Conservation (phyloP, 2,113 vertebrate genomes). For the Ptyas mucosa region DNA sequence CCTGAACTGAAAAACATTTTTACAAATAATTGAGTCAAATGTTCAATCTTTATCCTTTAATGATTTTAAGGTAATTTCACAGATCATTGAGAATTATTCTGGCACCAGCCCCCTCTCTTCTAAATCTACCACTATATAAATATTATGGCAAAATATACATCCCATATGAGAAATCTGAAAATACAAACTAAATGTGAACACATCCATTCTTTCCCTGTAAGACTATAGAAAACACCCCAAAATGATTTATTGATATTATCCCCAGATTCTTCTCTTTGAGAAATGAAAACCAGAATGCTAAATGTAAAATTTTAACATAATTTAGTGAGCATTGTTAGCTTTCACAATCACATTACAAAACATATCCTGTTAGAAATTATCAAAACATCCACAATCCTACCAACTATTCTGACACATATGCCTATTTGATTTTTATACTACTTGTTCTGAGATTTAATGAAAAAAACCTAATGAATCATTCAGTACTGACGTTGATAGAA, state of each 20-base stretch:
- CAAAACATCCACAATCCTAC: not conserved
- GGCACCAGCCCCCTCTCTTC: not conserved
- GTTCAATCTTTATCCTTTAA: not conserved
- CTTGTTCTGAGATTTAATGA: rapidly evolving
- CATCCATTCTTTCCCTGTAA: not conserved
- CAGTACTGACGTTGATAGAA: not conserved
- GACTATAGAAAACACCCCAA: not conserved
- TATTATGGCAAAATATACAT: not conserved
- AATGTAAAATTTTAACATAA: rapidly evolving
- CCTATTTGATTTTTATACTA: not conserved
- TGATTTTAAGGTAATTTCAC: not conserved
- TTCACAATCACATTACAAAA: rapidly evolving
- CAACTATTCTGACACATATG: not conserved
- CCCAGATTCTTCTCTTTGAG: not conserved
- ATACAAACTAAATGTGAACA: not conserved
- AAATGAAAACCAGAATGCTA: not conserved
- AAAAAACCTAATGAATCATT: not conserved
- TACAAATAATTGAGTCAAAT: not conserved
- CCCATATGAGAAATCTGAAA: not conserved
- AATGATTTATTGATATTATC: not conserved
- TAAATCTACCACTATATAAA: not conserved
- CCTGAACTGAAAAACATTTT: not conserved
- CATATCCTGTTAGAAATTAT: not conserved
- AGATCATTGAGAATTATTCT: not conserved
- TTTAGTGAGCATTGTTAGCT: rapidly evolving